Percentiles rank a stretch among this genome's conserved stretches.
These are phyloP conservation scores for Nebria ingens DNA, from an alignment of 1,140 invertebrate genomes.

Conservation along the genomic window DNA sequence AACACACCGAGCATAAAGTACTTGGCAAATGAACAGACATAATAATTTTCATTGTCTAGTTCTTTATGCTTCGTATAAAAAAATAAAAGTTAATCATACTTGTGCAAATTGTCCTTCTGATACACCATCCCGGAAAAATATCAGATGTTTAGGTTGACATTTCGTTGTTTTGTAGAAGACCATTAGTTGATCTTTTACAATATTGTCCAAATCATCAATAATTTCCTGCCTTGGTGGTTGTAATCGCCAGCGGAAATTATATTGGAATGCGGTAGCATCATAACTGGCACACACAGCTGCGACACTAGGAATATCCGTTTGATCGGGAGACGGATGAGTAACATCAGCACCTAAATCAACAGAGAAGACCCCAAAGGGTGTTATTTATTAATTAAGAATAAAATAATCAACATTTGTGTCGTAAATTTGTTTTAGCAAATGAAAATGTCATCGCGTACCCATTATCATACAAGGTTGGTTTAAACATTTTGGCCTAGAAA, in stretches of 20 bases:
- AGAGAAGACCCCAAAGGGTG: too few species aligned
- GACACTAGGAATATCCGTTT: conserved; percentile 62
- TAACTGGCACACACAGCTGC: conserved; percentile 70
- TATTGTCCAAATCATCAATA: conserved; percentile 61
- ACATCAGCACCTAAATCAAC: conserved; percentile 72
- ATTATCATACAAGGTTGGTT: conserved; percentile 28
- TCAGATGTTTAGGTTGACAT: conserved; percentile 46
- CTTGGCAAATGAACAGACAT: too few species aligned
- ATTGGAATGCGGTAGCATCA: conserved; percentile 51
- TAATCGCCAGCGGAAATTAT: conserved; percentile 58
- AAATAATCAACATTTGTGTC: not conserved
- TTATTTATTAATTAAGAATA: too few species aligned
- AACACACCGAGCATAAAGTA: too few species aligned
- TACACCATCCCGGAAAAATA: conserved; percentile 80
- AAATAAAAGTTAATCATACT: conserved; percentile 34
- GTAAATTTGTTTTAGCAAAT: not conserved
- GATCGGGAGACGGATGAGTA: conserved; percentile 71
- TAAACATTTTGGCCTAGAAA: conserved; percentile 28
- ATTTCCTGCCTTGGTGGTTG: conserved; percentile 50
- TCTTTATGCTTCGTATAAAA: conserved; percentile 16
- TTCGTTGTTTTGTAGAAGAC: conserved; percentile 39
- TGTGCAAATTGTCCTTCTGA: conserved; percentile 76
- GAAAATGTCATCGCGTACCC: conserved; percentile 15
- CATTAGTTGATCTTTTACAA: conserved; percentile 47
- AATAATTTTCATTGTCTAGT: too few species aligned